Conservation (phyloP, 2,888 invertebrate species). For the Tenodera sinensis region DNA sequence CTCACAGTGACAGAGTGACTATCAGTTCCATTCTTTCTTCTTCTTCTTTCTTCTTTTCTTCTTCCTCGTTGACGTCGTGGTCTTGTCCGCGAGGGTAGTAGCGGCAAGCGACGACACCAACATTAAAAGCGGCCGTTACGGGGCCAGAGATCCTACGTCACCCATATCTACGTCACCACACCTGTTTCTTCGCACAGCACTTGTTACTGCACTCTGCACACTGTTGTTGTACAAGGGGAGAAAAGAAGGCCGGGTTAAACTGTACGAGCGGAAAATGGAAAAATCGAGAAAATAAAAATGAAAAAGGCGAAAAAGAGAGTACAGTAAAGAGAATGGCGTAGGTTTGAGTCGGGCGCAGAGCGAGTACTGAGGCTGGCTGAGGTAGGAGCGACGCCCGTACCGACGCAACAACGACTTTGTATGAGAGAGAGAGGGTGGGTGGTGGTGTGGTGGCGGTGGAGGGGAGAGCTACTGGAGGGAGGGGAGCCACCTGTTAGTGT, state of each 20-base stretch:
- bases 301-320: background rate
- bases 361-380: background rate
- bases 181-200: background rate
- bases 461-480: background rate
- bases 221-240: background rate
- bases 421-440: background rate
- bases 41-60: background rate
- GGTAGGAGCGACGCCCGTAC: background rate
- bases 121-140: background rate
- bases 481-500: constrained; percentile 26
- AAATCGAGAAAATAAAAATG: background rate
- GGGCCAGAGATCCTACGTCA: background rate
- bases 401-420: background rate
- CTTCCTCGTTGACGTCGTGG: background rate
- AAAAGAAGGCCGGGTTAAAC: background rate
- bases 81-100: background rate
- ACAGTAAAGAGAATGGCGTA: background rate
- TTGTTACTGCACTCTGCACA: background rate
- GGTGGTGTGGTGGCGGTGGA: background rate
- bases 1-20: background rate
- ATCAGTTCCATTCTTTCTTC: background rate
- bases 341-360: background rate
- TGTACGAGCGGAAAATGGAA: background rate
- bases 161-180: background rate
- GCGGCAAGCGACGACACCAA: background rate